These are phyloP conservation scores for Sarcophilus harrisii DNA, from an alignment of 2,797 vertebrate genomes.

Conservation along the genomic window DNA sequence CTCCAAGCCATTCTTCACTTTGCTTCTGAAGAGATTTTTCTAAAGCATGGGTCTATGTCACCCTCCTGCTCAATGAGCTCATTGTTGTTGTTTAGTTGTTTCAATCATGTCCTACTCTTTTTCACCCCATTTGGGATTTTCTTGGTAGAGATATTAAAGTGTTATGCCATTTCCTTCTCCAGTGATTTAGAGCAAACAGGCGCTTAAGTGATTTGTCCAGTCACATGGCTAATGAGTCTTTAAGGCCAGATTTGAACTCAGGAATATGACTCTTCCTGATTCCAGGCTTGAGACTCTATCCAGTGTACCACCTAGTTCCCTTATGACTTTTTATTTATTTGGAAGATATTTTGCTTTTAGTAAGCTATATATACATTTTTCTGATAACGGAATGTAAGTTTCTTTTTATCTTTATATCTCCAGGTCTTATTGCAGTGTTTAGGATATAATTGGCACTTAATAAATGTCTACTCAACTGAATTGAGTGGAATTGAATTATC, in stretches of 20 bases:
- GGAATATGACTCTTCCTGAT: neutral
- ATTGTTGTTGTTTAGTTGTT: neutral
- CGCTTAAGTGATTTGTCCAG: neutral
- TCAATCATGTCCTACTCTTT: neutral
- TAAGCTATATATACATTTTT: neutral
- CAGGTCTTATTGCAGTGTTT: neutral
- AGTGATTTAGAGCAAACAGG: neutral
- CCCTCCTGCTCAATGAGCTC: neutral
- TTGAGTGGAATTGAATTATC: neutral
- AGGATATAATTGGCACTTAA: neutral
- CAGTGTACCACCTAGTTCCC: neutral
- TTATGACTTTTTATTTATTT: neutral
- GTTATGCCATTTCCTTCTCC: neutral
- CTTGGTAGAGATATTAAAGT: neutral
- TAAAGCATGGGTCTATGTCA: neutral
- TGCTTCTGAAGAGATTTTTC: neutral
- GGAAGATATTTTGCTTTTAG: neutral
- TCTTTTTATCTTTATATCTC: neutral
- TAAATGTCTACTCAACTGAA: slow-evolving; percentile 4
- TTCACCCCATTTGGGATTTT: neutral
- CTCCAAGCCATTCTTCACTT: neutral
- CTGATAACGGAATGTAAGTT: neutral
- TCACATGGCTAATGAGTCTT: neutral
- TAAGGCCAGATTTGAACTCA: neutral
- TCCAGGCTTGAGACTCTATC: neutral